Evolutionary conservation across 2,888 invertebrate genomes (phyloP).

Genomic region (Zaprionus lineosus): DNA sequence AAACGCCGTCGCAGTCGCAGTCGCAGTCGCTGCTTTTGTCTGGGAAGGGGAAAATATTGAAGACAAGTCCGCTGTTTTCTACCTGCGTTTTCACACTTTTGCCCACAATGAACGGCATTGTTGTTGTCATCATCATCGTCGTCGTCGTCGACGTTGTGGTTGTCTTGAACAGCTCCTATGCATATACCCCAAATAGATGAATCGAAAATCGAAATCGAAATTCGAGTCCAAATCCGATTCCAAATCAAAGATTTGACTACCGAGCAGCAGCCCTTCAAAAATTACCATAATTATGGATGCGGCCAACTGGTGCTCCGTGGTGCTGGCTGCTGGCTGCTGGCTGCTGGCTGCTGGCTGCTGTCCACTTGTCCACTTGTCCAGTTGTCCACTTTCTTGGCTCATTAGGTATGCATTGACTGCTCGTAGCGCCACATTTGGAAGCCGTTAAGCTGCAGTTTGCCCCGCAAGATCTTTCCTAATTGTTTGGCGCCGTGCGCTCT

Average conservation of each 20-base stretch:
- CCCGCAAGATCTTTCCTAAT: conserved; percentile 59
- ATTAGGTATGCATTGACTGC: conserved; percentile 73
- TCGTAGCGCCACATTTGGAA: conserved; percentile 62
- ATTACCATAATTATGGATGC: conserved; percentile 80
- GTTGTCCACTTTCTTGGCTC: conserved; percentile 70
- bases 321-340: conserved; percentile 1
- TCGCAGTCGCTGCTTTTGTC: conserved; percentile 3
- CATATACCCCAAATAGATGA: conserved; percentile 25
- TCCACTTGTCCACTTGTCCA: too few species aligned
- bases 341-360: conserved; percentile 1
- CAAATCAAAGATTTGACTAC: conserved; percentile 44
- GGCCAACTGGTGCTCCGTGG: too few species aligned
- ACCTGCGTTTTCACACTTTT: conserved; percentile 72
- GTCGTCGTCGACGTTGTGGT: not conserved
- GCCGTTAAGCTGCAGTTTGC: conserved; percentile 55
- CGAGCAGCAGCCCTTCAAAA: conserved; percentile 51
- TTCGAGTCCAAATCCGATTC: conserved; percentile 2
- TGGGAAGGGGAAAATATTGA: conserved; percentile 12
- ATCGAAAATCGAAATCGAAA: not conserved
- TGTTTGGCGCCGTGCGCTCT: conserved; percentile 67
- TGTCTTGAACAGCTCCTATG: conserved; percentile 18
- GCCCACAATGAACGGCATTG: conserved; percentile 54
- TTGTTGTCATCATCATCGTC: conserved; percentile 11
- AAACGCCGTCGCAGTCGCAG: too few species aligned
- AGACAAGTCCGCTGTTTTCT: conserved; percentile 36